Evolutionary conservation across 2,888 invertebrate species (phyloP), one percentile per base, ranked within the genome.

Genomic region (Hoplodrina blanda): DNA sequence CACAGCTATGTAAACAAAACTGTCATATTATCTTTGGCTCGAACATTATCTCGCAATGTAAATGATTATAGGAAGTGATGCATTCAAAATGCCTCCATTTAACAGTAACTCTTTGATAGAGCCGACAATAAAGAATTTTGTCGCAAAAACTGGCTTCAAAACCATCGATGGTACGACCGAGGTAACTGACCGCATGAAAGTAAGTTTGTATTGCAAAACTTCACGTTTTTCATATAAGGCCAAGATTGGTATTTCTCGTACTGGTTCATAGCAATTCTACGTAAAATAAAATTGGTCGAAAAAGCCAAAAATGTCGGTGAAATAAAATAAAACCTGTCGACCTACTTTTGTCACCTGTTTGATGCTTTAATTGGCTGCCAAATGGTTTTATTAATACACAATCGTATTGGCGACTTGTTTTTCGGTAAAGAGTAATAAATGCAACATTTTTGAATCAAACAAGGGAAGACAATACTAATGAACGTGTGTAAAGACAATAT

Each of bases 121-220:
- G 54, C 65, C 60, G 60, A 59, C 69, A 71, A 50, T 67, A 64
- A 60, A 60, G 65, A 33, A 73, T 72, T 70, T 72, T 78, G 57
- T 79, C 82, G 66, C 74, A 81, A 83, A 83, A 85, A 81, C 71
- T 69, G 30, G 52, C 56, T 61, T 30, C 54, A 60, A 62, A 69
- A 54, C 56, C 56, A 69, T 61, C 77, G 60, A 80, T 71, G 54
- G 30, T 59, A 20, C 50, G 53, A 67, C 50, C 30, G 67, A 55
- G 83, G 78, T 83, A 41, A 79, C 11, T 79, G 79, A 79, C 85
- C 75, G 11, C 56, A 46, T 57, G 50, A 69, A 74, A 60, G 63
- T 65, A 75, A 70, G 71, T 63, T 57, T 62, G 56, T 70, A 65
- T 83, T 68, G 66, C 81, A 69, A 79, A 73, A 75, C 68, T 64